A percentile compares a stretch with the other conserved stretches of the same genome.
Conservation (phyloP, 23 tunicate genomes). For the Trididemnum miniatum region DNA sequence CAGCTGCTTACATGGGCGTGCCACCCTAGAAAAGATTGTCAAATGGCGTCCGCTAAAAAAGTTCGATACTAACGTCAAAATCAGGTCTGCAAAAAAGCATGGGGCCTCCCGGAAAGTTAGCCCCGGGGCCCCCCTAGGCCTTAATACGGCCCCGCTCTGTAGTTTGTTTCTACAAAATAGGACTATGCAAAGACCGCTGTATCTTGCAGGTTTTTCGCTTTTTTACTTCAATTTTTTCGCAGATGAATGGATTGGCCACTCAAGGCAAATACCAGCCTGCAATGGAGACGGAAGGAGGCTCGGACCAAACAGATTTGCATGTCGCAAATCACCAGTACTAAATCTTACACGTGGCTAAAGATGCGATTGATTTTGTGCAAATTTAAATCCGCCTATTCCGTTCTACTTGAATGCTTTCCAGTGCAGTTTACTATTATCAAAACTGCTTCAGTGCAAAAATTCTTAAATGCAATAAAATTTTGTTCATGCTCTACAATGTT, state of each 20-base stretch:
- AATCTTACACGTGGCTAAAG: not conserved
- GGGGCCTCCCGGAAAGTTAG: too few species aligned
- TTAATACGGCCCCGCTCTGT: too few species aligned
- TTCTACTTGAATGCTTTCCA: not conserved
- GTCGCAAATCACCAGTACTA: conserved; percentile 69
- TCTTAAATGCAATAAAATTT: not conserved
- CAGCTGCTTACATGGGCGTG: too few species aligned
- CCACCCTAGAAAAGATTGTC: too few species aligned
- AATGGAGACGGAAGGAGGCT: conserved; percentile 34
- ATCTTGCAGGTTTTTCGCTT: too few species aligned
- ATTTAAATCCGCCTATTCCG: not conserved
- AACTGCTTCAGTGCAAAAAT: not conserved
- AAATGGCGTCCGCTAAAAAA: too few species aligned
- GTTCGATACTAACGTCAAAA: too few species aligned
- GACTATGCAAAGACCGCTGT: too few species aligned
- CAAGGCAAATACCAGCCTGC: conserved; percentile 61
- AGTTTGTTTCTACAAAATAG: too few species aligned
- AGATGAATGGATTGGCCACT: conserved; percentile 61
- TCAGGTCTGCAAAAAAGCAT: too few species aligned
- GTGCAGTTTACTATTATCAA: not conserved
- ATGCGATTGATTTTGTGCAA: not conserved
- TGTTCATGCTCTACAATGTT: too few species aligned
- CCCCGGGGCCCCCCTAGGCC: too few species aligned
- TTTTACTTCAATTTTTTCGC: not conserved
- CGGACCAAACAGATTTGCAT: conserved; percentile 41